Conservation (phyloP, 2,888 invertebrate species). For the Merodon equestris region DNA sequence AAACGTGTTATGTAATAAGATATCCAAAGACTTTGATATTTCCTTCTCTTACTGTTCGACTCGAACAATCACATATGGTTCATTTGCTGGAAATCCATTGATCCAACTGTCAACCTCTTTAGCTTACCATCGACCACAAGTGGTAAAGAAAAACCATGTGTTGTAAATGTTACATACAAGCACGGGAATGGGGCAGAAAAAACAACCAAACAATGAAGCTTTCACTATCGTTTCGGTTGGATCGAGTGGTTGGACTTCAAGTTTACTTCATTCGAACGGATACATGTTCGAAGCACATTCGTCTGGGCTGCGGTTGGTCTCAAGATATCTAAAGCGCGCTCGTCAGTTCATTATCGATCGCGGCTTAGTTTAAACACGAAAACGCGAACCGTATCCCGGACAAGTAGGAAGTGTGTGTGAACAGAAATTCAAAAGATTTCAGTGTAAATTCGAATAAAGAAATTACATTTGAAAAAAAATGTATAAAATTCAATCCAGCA, state of each 20-base stretch:
- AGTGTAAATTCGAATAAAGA: constrained; percentile 19
- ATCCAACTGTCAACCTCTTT: constrained; percentile 38
- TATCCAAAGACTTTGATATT: constrained; percentile 28
- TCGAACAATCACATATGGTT: constrained; percentile 30
- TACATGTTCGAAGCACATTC: constrained; percentile 47
- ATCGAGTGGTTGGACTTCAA: constrained; percentile 25
- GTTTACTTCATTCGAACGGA: constrained; percentile 36
- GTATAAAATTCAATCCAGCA: constrained; percentile 71
- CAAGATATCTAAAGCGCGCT: no score
- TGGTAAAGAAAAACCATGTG: constrained; percentile 49
- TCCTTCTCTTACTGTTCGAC: constrained; percentile 4
- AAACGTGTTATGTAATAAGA: constrained; percentile 41
- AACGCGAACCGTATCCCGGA: constrained; percentile 44
- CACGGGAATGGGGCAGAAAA: constrained; percentile 30
- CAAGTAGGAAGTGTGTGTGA: constrained; percentile 52
- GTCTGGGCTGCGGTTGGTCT: background rate
- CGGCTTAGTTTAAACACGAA: constrained; percentile 57
- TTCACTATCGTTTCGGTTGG: constrained; percentile 70
- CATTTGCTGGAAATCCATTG: constrained; percentile 49
- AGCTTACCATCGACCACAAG: constrained; percentile 18
- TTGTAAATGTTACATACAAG: constrained; percentile 27
- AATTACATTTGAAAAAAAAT: constrained; percentile 65
- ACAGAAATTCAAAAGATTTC: constrained; percentile 24
- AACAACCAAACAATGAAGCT: constrained; percentile 62
- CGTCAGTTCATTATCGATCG: constrained; percentile 63